phyloP scores from a whole-genome alignment of 2,888 invertebrate genomes.

The Sesia bembeciformis region DNA sequence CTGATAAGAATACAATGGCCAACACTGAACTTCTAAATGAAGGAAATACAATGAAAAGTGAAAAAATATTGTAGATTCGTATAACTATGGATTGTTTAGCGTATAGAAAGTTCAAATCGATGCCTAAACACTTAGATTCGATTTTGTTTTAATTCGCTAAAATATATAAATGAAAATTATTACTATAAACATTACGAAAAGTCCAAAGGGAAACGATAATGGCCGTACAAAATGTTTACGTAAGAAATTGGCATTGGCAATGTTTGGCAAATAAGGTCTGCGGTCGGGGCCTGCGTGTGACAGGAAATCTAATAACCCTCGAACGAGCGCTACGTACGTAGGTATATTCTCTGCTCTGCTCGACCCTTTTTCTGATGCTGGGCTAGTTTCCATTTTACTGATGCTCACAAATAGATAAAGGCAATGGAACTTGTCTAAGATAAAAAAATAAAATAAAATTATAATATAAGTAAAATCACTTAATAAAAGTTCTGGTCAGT shows the following conservation, averaged over 20 bases:
- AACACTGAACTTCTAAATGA: slow-evolving; percentile 3
- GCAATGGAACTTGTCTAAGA: too few relatives aligned
- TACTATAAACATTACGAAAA: slow-evolving; percentile 16
- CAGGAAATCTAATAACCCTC: slow-evolving; percentile 64
- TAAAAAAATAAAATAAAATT: too few relatives aligned
- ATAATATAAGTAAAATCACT: too few relatives aligned
- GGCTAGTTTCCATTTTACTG: not conserved
- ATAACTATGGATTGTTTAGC: not conserved
- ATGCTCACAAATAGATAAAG: not conserved
- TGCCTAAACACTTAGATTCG: not conserved
- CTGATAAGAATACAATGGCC: slow-evolving; percentile 43
- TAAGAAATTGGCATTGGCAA: slow-evolving; percentile 52
- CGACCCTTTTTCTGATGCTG: not conserved
- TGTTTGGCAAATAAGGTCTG: slow-evolving; percentile 59
- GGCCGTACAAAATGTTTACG: slow-evolving; percentile 53
- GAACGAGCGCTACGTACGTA: slow-evolving; percentile 21
- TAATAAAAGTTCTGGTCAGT: too few relatives aligned
- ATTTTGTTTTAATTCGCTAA: not conserved
- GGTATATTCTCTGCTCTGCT: not conserved
- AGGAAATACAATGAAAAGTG: not conserved
- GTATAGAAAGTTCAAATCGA: slow-evolving; percentile 3
- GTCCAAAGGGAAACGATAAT: slow-evolving; percentile 45
- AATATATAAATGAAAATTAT: not conserved
- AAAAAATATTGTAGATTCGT: too few relatives aligned
- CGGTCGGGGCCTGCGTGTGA: slow-evolving; percentile 52